Base-by-base conservation (phyloP, 2,797 vertebrate species). In the Hoplostethus mediterraneus region DNA sequence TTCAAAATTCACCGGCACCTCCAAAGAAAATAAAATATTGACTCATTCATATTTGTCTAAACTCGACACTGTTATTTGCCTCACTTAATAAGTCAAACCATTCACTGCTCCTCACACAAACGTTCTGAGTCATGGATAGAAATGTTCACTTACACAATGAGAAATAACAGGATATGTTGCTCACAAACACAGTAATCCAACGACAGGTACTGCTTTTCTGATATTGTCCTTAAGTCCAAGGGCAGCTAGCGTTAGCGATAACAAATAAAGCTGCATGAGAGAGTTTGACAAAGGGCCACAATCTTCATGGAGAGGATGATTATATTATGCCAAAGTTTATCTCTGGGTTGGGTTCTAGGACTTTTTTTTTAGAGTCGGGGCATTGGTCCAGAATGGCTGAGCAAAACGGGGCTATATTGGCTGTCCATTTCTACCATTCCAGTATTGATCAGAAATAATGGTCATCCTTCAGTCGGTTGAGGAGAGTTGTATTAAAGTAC, bases 381-480 rank as follows among this genome's bases (percentile, higher is more conserved):
- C 71, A 52, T 85, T 71, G 55, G 61, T 85, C 80, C 75, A 47
- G 45, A 67, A 67, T 71, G 63, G 79, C 54, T 63, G 72, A 80
- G 75, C 63, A 75, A 81, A 81, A 62, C 64, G 61, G 53, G 58
- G 63, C 59, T 76, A 30, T 66, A 49, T 76, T 85, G 79, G 88
- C 74, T 75, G 45, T 36, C 28, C 30, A 73, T 76, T 2, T 67
- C 70, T 42, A 65, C 53, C 78, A 42, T 75, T 86, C 69, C 82
- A 60, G 85, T 83, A 89, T 91, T 73, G 87, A 89, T 92, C 76
- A 80, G 77, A 81, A 90, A 79, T 76, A 85, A 81, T 81, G 72
- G 70, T 81, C 83, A 74, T 86, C 67, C 67, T 75, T 84, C 78
- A 84, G 75, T 85, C 83, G 78, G 78, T 84, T 80, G 67, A 86